These are phyloP conservation scores for Drosophila niveifrons DNA, from an alignment of 2,888 invertebrate genomes.

Conservation along the genomic window DNA sequence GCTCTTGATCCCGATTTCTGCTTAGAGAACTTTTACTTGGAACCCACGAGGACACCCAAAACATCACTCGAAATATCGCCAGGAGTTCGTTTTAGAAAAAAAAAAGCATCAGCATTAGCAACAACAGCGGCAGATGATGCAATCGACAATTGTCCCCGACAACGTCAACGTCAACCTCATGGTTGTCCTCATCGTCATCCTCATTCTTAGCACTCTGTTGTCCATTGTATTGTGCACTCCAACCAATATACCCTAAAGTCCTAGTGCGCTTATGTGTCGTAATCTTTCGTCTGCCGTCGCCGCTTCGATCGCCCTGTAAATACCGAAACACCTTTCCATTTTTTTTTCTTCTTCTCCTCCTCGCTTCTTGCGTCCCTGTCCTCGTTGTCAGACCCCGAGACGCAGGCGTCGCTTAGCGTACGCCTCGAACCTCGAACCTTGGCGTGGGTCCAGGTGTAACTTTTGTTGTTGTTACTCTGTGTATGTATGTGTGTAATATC, in stretches of 20 bases:
- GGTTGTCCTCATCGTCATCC: slow-evolving; percentile 18
- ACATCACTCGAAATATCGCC: slow-evolving; percentile 60
- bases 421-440: slow-evolving; percentile 54
- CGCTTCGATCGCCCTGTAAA: slow-evolving; percentile 49
- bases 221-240: slow-evolving; percentile 45
- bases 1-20: slow-evolving; percentile 4
- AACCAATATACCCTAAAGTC: slow-evolving; percentile 35
- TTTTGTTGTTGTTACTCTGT: slow-evolving; percentile 47
- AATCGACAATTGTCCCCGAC: slow-evolving; percentile 43
- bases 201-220: slow-evolving; percentile 13
- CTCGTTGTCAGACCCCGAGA: slow-evolving; percentile 2
- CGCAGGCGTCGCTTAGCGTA: slow-evolving; percentile 40
- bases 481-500: slow-evolving; percentile 28
- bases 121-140: slow-evolving; percentile 48
- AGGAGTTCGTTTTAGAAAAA: slow-evolving; percentile 41
- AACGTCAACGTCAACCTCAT: slow-evolving; percentile 36
- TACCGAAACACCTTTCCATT: slow-evolving; percentile 73
- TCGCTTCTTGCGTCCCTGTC: slow-evolving; percentile 4
- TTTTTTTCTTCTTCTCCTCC: slow-evolving; percentile 14
- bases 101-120: slow-evolving; percentile 6
- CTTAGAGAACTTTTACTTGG: slow-evolving; percentile 25
- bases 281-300: slow-evolving; percentile 43
- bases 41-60: slow-evolving; percentile 57
- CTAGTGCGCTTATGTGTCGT: slow-evolving; percentile 47
- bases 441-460: slow-evolving; percentile 78